Evolutionary conservation across 53 echinoderm and acorn worm species (phyloP).

Genomic region (Paracentrotus lividus): DNA sequence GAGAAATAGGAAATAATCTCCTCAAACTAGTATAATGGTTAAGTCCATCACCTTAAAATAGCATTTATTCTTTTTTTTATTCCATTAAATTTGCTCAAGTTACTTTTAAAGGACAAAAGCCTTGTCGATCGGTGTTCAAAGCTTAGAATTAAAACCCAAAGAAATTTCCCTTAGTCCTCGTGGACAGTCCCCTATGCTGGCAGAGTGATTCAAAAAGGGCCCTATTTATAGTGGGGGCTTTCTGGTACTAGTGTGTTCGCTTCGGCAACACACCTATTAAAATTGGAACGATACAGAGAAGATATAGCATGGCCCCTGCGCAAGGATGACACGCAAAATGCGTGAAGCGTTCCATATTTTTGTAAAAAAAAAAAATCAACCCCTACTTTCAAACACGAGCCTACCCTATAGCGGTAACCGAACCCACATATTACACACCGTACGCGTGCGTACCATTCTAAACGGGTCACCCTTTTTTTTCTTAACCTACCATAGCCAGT

Average conservation of each 20-base stretch:
- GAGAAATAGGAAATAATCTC: background rate
- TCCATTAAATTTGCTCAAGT: background rate
- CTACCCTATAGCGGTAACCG: too few species aligned
- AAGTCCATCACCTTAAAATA: background rate
- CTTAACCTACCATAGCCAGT: too few species aligned
- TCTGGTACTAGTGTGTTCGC: conserved; percentile 11
- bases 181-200: background rate
- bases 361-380: too few species aligned
- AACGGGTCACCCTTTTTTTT: too few species aligned
- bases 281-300: conserved; percentile 72
- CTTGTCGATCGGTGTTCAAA: background rate
- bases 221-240: background rate
- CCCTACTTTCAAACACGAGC: too few species aligned
- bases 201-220: background rate
- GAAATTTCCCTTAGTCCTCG: background rate
- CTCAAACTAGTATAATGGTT: background rate
- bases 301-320: conserved; percentile 72
- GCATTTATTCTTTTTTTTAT: background rate
- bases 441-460: too few species aligned
- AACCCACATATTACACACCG: too few species aligned
- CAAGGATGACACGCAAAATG: conserved; percentile 47
- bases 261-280: conserved; percentile 67
- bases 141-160: background rate
- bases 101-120: background rate
- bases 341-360: conserved; percentile 38